A percentile compares a stretch with the other conserved stretches of the same genome.
These are phyloP conservation scores for Trochalopteron elliotii DNA, from an alignment of 2,113 vertebrate genomes.

Conservation along the genomic window DNA sequence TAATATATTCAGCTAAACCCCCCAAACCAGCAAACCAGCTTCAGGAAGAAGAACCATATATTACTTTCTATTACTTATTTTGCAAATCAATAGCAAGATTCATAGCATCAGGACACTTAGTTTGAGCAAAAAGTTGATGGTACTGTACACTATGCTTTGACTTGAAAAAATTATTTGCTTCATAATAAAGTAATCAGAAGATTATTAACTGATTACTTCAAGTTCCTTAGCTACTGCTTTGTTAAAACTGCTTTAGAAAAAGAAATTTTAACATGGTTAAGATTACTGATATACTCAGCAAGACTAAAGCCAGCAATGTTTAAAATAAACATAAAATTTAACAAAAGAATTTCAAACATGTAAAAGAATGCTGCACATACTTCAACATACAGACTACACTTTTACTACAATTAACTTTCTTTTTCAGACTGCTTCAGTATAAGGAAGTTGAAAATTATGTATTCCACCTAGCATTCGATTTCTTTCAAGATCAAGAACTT, in stretches of 20 bases:
- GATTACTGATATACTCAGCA: not conserved
- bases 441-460: not conserved
- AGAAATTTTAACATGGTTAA: slow-evolving; percentile 1
- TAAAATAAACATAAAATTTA: slow-evolving; percentile 11
- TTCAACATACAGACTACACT: not conserved
- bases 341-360: not conserved
- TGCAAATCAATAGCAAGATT: not conserved
- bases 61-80: slow-evolving; percentile 42
- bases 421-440: slow-evolving; percentile 7
- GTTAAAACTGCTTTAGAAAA: slow-evolving; percentile 31
- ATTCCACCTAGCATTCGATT: not conserved
- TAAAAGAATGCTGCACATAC: not conserved
- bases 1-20: slow-evolving; percentile 16
- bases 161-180: slow-evolving; percentile 4
- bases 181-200: not conserved
- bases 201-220: not conserved
- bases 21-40: not conserved
- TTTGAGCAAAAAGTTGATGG: not conserved
- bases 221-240: not conserved
- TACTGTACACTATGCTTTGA: not conserved
- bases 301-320: slow-evolving; percentile 9
- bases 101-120: slow-evolving; percentile 4
- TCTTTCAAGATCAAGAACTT: not conserved
- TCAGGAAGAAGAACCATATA: slow-evolving; percentile 28
- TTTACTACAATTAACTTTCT: not conserved